phyloP scores from a whole-genome alignment of 2,113 vertebrate species.

The Silurus meridionalis region DNA sequence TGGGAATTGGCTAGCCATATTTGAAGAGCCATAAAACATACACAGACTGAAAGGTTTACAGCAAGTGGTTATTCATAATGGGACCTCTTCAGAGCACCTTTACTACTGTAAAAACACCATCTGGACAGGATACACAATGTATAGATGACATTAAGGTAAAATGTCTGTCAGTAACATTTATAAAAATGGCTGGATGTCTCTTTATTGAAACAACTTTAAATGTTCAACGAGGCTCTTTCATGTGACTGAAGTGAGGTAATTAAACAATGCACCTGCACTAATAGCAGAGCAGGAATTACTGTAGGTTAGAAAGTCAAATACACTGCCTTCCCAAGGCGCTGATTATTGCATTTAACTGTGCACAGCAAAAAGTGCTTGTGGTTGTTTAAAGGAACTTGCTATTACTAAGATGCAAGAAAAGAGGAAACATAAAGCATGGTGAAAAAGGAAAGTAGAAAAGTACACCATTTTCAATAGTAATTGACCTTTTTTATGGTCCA shows the following conservation, averaged over 20 bases:
- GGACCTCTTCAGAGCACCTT: slow-evolving; percentile 40
- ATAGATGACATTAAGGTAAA: background rate
- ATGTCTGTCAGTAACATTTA: slow-evolving; percentile 17
- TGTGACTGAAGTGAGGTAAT: slow-evolving; percentile 17
- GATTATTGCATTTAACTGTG: slow-evolving; percentile 1
- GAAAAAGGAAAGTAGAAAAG: background rate
- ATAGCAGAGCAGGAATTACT: background rate
- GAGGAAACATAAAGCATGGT: background rate
- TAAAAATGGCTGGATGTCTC: background rate
- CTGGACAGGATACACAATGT: background rate
- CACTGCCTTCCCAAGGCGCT: background rate
- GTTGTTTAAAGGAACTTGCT: background rate
- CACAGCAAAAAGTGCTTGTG: background rate
- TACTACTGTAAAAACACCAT: slow-evolving; percentile 44
- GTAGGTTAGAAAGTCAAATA: slow-evolving; percentile 16
- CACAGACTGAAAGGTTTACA: slow-evolving; percentile 50
- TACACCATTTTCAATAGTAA: background rate
- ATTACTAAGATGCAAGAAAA: background rate
- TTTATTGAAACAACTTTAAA: slow-evolving; percentile 4
- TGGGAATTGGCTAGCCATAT: slow-evolving; percentile 51
- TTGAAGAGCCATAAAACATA: slow-evolving; percentile 54
- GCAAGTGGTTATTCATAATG: slow-evolving; percentile 48
- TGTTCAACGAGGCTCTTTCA: background rate
- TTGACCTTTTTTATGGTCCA: background rate
- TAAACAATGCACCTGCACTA: slow-evolving; percentile 8